Evolutionary conservation across 2,888 invertebrate species (phyloP).

Genomic region (Taphrorychus bicolor): DNA sequence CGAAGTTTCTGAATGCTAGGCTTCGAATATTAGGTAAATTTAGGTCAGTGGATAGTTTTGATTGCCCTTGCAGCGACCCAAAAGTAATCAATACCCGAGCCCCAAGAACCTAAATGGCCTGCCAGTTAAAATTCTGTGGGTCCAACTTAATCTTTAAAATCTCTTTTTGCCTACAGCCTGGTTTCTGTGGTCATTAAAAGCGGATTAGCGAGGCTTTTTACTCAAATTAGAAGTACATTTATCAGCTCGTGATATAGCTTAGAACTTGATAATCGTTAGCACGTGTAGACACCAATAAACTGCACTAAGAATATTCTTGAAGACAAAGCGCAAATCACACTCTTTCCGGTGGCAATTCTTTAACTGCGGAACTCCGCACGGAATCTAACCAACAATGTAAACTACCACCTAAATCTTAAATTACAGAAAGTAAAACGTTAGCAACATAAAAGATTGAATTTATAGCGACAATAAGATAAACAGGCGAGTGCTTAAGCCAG

Average conservation of each 20-base stretch:
- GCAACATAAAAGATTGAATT: conserved; percentile 43
- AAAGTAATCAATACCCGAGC: conserved; percentile 1
- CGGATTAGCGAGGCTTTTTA: conserved; percentile 28
- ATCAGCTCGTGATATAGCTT: conserved; percentile 3
- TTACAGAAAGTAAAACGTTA: conserved; percentile 44
- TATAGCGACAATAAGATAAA: conserved; percentile 41
- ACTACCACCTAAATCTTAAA: conserved; percentile 39
- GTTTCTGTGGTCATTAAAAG: conserved; percentile 28
- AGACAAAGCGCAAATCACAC: not conserved
- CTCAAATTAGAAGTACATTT: conserved; percentile 25
- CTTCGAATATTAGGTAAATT: not conserved
- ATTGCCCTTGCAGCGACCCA: not conserved
- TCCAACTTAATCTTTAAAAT: conserved; percentile 9
- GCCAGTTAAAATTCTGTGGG: not conserved
- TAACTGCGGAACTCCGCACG: conserved; percentile 10
- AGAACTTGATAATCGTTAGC: not conserved
- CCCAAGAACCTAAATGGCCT: not conserved
- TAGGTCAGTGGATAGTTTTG: not conserved
- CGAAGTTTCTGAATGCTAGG: conserved; percentile 7
- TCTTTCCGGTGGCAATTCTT: conserved; percentile 14
- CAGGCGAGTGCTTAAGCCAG: conserved; percentile 29
- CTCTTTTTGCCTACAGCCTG: conserved; percentile 2
- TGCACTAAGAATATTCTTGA: not conserved
- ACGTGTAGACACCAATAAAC: not conserved
- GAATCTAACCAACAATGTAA: conserved; percentile 37